phyloP scores from a whole-genome alignment of 92 coral and sea anemone species.

The Metridium senile region DNA sequence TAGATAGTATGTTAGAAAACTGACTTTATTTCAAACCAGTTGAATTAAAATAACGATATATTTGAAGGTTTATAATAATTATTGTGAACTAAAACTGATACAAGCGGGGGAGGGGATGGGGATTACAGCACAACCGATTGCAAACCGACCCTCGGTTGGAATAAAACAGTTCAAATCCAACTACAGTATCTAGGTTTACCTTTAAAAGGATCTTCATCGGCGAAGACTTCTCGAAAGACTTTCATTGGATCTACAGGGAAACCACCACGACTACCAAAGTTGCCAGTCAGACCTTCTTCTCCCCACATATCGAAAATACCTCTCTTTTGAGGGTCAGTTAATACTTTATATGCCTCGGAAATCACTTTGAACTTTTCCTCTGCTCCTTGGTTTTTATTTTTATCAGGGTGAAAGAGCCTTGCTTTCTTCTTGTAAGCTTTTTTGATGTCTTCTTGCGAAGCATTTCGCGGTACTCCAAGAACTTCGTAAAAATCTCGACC shows the following conservation, averaged over 20 bases:
- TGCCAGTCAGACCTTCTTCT: conserved; percentile 89
- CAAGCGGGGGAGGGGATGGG: too few species aligned
- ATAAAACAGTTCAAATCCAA: not conserved
- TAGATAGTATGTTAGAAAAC: too few species aligned
- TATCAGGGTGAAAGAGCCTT: conserved; percentile 91
- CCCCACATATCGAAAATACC: conserved; percentile 87
- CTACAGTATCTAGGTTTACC: conserved; percentile 32
- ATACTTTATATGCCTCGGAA: conserved; percentile 91
- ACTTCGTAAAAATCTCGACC: conserved; percentile 90
- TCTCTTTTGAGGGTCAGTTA: conserved; percentile 83
- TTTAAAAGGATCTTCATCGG: conserved; percentile 74
- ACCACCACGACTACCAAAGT: conserved; percentile 51
- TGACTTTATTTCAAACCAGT: too few species aligned
- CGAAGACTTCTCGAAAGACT: conserved; percentile 86
- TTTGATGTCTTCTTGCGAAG: conserved; percentile 87
- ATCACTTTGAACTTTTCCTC: conserved; percentile 89
- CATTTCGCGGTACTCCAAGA: conserved; percentile 95
- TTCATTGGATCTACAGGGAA: conserved; percentile 76
- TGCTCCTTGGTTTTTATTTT: conserved; percentile 89
- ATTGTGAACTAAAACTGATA: too few species aligned
- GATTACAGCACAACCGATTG: too few species aligned
- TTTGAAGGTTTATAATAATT: too few species aligned
- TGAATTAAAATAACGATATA: too few species aligned
- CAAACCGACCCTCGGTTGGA: too few species aligned
- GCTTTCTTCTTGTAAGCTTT: conserved; percentile 96